Evolutionary conservation across 2,888 invertebrate genomes (phyloP).

Genomic region (Sthenelais limicola): DNA sequence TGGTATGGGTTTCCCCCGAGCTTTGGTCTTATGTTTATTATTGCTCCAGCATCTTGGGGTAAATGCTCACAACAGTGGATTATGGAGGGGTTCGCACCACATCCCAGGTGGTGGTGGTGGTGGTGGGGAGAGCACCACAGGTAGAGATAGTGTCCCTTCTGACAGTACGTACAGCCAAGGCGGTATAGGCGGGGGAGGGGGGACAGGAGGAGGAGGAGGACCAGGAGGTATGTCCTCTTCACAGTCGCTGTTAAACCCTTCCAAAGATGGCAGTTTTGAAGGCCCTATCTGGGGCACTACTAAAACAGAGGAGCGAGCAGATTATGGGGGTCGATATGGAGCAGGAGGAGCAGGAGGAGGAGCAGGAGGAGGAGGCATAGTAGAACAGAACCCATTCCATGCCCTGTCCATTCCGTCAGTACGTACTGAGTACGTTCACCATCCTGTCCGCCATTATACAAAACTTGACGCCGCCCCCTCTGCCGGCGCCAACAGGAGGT

Average conservation of each 20-base stretch:
- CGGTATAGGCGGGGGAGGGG: background rate
- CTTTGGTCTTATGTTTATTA: too few relatives aligned
- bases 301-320: background rate
- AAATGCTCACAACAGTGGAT: too few relatives aligned
- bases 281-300: background rate
- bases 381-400: background rate
- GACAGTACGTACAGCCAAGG: too few relatives aligned
- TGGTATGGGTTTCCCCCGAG: too few relatives aligned
- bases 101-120: too few relatives aligned
- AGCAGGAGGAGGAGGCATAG: background rate
- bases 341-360: constrained; percentile 2
- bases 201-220: background rate
- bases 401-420: background rate
- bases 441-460: constrained; percentile 27
- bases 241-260: background rate
- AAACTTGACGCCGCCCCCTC: constrained; percentile 14
- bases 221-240: background rate
- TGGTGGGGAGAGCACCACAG: too few relatives aligned
- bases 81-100: too few relatives aligned
- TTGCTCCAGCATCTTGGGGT: too few relatives aligned
- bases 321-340: background rate
- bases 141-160: too few relatives aligned
- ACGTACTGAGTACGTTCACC: background rate
- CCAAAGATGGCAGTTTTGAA: background rate
- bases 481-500: constrained; percentile 27